phyloP scores from a whole-genome alignment of 2,888 invertebrate genomes.

The Gerris lacustris region DNA sequence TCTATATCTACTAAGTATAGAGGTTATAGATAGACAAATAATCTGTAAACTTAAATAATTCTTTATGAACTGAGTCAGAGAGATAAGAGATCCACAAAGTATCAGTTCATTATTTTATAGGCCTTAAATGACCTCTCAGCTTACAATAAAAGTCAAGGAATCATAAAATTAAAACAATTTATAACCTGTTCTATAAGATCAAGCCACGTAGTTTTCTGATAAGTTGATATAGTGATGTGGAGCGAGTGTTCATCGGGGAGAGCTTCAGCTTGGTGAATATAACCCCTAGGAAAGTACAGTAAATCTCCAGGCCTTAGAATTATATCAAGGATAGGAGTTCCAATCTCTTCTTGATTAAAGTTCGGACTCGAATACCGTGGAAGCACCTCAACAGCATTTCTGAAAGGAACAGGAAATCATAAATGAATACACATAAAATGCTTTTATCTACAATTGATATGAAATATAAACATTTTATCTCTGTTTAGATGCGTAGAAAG shows the following conservation, averaged over 20 bases:
- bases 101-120: neutral
- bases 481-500: too few species aligned
- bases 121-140: constrained; percentile 43
- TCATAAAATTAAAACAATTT: constrained; percentile 42
- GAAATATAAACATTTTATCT: too few species aligned
- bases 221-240: constrained; percentile 86
- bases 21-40: too few species aligned
- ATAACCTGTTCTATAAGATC: constrained; percentile 68
- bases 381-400: constrained; percentile 49
- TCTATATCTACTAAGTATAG: too few species aligned
- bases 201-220: constrained; percentile 80
- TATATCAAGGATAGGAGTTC: constrained; percentile 58
- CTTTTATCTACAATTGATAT: too few species aligned
- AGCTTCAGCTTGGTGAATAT: constrained; percentile 73
- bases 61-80: neutral
- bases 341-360: constrained; percentile 59
- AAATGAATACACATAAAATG: too few species aligned
- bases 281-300: constrained; percentile 84
- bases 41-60: too few species aligned
- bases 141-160: constrained; percentile 78
- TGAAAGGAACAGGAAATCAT: constrained; percentile 26
- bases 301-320: constrained; percentile 75
- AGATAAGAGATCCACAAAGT: neutral
- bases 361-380: constrained; percentile 74
- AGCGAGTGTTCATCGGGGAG: constrained; percentile 71